Base-by-base conservation (phyloP, 2,797 vertebrate genomes). In the Perodicticus potto region DNA sequence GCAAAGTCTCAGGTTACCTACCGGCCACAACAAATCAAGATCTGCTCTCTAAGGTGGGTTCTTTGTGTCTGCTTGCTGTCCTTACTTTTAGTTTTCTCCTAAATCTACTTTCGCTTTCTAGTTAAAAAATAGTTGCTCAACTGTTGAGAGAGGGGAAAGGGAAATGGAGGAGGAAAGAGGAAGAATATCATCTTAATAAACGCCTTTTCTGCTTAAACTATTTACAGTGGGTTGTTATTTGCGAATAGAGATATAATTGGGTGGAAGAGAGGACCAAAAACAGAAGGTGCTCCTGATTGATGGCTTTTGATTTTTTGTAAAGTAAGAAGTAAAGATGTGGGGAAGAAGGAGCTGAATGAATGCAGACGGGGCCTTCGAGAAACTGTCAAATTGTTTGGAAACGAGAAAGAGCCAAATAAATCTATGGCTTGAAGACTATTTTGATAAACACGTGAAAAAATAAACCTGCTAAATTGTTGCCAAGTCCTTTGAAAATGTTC, bases 371-470 rank as follows among this genome's bases (percentile, higher is more conserved):
- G 0, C 20, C 11, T 70, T 55, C 9, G 27, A 32, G 32, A 86
- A 92, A 43, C 14, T 13, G 43, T 65, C 19, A 86, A 92, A 69
- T 76, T 55, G 10, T 45, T 69, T 84, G 65, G 5, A 76, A 89
- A 81, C 55, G 10, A 89, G 14, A 17, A 1, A 23, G 12, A 89
- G 40, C 0, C 14, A 7, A 84, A 49, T 20, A 73, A 82, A 90
- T 16, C 5, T 76, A 23, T 53, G 45, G 13, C 20, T 74, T 86
- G 34, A 91, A 94, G 27, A 84, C 29, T 89, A 77, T 65, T 95
- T 90, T 95, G 29, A 37, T 77, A 86, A 77, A 27, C 57, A 67
- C 77, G 23, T 85, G 27, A 76, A 84, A 89, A 45, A 73, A 93
- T 61, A 29, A 84, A 59, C 9, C 6, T 61, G 14, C 3, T 53